Evolutionary conservation across 1,140 invertebrate species (phyloP).

Genomic region (Heliconius melpomene): DNA sequence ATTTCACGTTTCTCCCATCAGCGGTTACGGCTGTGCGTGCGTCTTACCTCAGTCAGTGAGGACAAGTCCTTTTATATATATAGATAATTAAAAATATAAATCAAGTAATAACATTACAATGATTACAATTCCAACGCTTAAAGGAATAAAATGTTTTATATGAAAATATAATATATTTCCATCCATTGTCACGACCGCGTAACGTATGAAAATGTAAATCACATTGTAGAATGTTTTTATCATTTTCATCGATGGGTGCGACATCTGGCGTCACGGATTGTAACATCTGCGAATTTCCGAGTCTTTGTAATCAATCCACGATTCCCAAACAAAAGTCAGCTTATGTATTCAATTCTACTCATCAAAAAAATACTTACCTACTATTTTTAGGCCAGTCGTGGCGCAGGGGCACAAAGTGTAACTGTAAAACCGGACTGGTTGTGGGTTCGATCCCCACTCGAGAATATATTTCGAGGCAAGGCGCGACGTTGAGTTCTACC

Average conservation of each 20-base stretch:
- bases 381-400: no score
- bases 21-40: no score
- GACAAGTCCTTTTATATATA: no score
- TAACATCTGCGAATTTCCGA: slow-evolving; percentile 46
- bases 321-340: slow-evolving; percentile 21
- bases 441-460: no score
- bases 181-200: not conserved
- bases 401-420: no score
- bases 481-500: no score
- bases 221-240: slow-evolving; percentile 50
- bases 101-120: not conserved
- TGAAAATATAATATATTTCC: slow-evolving; percentile 2
- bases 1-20: no score
- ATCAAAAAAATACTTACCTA: no score
- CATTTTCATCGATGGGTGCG: slow-evolving; percentile 39
- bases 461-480: no score
- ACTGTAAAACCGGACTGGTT: no score
- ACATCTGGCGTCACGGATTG: slow-evolving; percentile 51
- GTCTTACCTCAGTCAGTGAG: no score
- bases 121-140: not conserved
- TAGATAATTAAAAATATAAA: no score
- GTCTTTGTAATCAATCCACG: slow-evolving; percentile 47
- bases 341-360: slow-evolving; percentile 36
- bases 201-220: slow-evolving; percentile 46
- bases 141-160: not conserved